phyloP scores from a whole-genome alignment of 1,140 invertebrate genomes.

The Cotesia chilonis region DNA sequence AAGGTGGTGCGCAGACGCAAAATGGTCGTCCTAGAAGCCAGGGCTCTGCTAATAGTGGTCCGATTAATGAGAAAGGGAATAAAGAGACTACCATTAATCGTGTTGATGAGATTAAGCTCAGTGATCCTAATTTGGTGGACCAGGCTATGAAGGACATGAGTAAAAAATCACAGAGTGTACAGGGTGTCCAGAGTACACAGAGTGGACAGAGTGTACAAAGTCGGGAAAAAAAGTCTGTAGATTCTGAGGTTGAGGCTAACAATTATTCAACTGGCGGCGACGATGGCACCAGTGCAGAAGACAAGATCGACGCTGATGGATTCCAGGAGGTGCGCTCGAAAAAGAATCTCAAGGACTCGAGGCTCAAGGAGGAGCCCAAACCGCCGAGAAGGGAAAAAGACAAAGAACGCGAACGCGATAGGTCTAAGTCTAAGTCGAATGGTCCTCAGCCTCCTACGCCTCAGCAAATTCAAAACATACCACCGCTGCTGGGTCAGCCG shows the following conservation, averaged over 20 bases:
- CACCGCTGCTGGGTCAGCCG: conserved; percentile 64
- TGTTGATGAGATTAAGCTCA: conserved; percentile 70
- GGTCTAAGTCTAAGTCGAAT: conserved; percentile 59
- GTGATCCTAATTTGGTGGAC: conserved; percentile 68
- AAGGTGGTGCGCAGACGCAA: conserved; percentile 52
- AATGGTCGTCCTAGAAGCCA: conserved; percentile 57
- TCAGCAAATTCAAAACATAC: conserved; percentile 64
- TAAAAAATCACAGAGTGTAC: conserved; percentile 58
- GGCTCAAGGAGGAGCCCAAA: conserved; percentile 68
- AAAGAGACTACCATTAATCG: conserved; percentile 67
- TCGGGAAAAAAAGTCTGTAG: conserved; percentile 49
- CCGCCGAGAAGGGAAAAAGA: conserved; percentile 54
- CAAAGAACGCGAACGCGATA: conserved; percentile 60
- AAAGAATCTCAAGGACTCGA: conserved; percentile 74
- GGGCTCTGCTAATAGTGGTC: conserved; percentile 45
- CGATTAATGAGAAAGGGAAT: conserved; percentile 44
- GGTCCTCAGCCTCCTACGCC: conserved; percentile 52
- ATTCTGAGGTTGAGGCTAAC: conserved; percentile 65
- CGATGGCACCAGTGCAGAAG: conserved; percentile 53
- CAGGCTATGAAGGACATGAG: conserved; percentile 69
- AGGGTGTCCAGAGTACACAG: conserved; percentile 43
- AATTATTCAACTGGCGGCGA: conserved; percentile 59
- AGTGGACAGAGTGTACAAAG: conserved; percentile 29
- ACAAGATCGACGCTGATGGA: conserved; percentile 73
- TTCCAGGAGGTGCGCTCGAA: conserved; percentile 89